Percentiles rank a stretch among this genome's conserved stretches.
These are phyloP conservation scores for Pelusios castaneus DNA, from an alignment of 2,113 vertebrate genomes.

Conservation along the genomic window DNA sequence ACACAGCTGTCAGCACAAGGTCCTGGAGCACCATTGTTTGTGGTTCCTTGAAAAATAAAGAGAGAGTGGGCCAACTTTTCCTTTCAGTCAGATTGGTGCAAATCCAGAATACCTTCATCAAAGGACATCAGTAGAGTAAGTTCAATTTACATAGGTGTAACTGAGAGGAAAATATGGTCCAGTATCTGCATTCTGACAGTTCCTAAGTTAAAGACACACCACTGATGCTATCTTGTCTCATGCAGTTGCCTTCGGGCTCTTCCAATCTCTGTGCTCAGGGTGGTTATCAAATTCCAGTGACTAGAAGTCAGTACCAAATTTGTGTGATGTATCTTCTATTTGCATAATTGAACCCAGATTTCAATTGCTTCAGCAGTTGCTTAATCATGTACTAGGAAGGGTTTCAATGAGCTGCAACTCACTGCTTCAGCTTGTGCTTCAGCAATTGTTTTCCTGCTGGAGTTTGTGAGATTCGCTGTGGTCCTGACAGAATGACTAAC, in stretches of 20 bases:
- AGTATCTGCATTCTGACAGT: neutral
- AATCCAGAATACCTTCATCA: neutral
- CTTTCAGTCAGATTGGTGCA: neutral
- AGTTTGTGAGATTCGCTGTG: conserved; percentile 27
- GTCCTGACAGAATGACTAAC: conserved; percentile 51
- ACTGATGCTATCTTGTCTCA: neutral
- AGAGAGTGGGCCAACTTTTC: neutral
- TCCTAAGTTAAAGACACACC: neutral
- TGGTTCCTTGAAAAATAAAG: neutral
- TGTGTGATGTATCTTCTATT: neutral
- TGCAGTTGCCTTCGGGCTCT: neutral
- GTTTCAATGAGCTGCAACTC: neutral
- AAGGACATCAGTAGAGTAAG: neutral
- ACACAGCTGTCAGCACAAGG: neutral
- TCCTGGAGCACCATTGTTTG: neutral
- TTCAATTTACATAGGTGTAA: fast-evolving
- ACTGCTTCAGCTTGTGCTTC: conserved; percentile 29
- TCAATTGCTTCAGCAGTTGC: conserved; percentile 25
- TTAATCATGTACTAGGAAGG: neutral
- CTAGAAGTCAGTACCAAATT: neutral
- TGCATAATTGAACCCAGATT: neutral
- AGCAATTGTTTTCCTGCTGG: conserved; percentile 44
- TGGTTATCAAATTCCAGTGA: neutral
- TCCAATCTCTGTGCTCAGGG: neutral
- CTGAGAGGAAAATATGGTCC: neutral